These are phyloP conservation scores for Aplysia californica DNA, from an alignment of 1,140 invertebrate species.

Conservation along the genomic window DNA sequence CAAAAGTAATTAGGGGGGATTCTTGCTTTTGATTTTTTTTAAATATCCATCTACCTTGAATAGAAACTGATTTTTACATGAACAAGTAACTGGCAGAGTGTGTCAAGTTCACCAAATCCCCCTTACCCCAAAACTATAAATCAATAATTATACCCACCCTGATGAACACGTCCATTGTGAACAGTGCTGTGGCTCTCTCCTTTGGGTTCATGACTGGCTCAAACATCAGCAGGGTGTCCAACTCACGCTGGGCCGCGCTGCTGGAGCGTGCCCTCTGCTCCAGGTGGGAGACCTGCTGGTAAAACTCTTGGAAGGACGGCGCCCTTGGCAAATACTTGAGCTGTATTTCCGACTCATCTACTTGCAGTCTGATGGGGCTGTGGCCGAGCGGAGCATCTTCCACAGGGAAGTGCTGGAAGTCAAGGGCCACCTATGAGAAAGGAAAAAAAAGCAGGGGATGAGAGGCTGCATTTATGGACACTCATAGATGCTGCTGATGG, in stretches of 20 bases:
- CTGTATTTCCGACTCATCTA: conserved; percentile 22
- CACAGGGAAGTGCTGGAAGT: conserved; percentile 1
- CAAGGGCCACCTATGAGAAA: conserved; percentile 2
- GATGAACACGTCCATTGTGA: conserved; percentile 34
- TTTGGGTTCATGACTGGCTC: conserved; percentile 25
- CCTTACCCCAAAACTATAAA: too few species aligned
- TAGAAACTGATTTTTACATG: too few species aligned
- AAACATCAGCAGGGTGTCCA: conserved; percentile 18
- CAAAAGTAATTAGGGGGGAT: too few species aligned
- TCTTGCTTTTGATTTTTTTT: too few species aligned
- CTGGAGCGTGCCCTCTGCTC: neutral
- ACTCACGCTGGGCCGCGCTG: neutral
- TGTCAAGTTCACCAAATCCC: too few species aligned
- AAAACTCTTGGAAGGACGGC: conserved; percentile 10
- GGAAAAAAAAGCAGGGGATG: too few species aligned
- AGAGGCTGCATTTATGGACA: too few species aligned
- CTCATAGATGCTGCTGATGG: too few species aligned
- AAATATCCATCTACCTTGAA: too few species aligned
- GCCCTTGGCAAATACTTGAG: conserved; percentile 9
- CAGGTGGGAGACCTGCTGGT: neutral
- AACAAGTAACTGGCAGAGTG: too few species aligned
- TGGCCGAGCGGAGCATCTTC: neutral
- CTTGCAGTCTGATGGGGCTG: conserved; percentile 3
- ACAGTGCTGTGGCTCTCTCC: conserved; percentile 29
- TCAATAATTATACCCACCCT: too few species aligned